Conservation (phyloP, 2,888 invertebrate genomes). For the Amiota mariae region DNA sequence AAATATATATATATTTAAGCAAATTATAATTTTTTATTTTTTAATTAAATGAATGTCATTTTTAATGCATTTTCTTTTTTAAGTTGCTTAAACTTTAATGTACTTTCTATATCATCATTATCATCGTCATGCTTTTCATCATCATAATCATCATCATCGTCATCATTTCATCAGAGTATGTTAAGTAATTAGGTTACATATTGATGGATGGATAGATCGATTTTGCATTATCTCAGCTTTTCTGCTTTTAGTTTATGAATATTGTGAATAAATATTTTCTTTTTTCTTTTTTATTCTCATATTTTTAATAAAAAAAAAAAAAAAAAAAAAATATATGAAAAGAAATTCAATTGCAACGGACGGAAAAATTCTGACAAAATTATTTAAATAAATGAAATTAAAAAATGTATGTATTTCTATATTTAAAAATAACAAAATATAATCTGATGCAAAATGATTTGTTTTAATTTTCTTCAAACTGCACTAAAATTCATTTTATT, state of each 20-base stretch:
- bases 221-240: slow-evolving; percentile 9
- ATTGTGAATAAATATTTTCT: slow-evolving; percentile 41
- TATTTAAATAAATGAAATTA: background rate
- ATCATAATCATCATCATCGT: slow-evolving; percentile 7
- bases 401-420: no score
- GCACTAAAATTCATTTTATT: background rate
- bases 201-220: slow-evolving; percentile 30
- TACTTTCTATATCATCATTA: slow-evolving; percentile 41
- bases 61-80: slow-evolving; percentile 51
- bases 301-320: slow-evolving; percentile 6
- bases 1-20: background rate
- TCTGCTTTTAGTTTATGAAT: slow-evolving; percentile 48
- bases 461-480: background rate
- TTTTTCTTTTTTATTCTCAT: slow-evolving; percentile 30
- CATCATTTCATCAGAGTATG: background rate
- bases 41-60: slow-evolving; percentile 43
- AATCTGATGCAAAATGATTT: no score
- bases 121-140: background rate
- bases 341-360: slow-evolving; percentile 19
- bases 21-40: background rate
- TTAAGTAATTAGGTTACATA: slow-evolving; percentile 15
- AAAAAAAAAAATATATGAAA: background rate
- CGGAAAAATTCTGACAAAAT: slow-evolving; percentile 24
- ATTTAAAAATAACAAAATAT: no score
- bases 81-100: background rate